Percentiles rank a stretch among this genome's conserved stretches.
Evolutionary conservation across 2,888 invertebrate species (phyloP).

Genomic region (Argyra leucocephala): DNA sequence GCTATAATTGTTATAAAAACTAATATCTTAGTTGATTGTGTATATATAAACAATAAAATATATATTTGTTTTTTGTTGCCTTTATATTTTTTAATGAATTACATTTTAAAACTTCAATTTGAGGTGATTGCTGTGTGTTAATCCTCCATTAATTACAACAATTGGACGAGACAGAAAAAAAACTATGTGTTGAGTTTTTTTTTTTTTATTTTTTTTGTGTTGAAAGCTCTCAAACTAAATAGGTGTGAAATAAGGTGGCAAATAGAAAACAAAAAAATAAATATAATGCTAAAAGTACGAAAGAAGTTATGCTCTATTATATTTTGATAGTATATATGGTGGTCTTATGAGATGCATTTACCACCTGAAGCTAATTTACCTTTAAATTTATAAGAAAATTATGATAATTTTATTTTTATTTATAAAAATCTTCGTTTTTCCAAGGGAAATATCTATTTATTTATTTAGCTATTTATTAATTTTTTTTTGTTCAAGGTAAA

Average conservation of each 20-base stretch:
- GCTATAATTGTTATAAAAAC: too few species aligned
- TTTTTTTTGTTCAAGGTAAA: not conserved
- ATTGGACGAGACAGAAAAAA: not conserved
- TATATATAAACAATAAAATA: too few species aligned
- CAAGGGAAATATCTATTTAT: not conserved
- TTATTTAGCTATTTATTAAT: too few species aligned
- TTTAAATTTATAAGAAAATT: not conserved
- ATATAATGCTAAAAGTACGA: not conserved
- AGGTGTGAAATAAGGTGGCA: too few species aligned
- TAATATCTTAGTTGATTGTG: too few species aligned
- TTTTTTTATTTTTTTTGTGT: not conserved
- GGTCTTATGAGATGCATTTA: not conserved
- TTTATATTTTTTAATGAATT: too few species aligned
- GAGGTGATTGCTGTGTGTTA: too few species aligned
- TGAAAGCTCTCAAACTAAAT: too few species aligned
- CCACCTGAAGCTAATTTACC: not conserved
- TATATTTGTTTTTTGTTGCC: too few species aligned
- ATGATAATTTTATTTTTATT: not conserved
- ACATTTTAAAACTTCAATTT: too few species aligned
- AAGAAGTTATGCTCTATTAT: too few species aligned
- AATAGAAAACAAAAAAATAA: too few species aligned
- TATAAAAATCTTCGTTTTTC: not conserved
- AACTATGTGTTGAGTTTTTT: not conserved
- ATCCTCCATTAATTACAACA: not conserved
- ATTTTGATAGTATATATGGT: not conserved